These are phyloP conservation scores for Cervus canadensis DNA, from an alignment of 2,113 vertebrate genomes.

Conservation along the genomic window DNA sequence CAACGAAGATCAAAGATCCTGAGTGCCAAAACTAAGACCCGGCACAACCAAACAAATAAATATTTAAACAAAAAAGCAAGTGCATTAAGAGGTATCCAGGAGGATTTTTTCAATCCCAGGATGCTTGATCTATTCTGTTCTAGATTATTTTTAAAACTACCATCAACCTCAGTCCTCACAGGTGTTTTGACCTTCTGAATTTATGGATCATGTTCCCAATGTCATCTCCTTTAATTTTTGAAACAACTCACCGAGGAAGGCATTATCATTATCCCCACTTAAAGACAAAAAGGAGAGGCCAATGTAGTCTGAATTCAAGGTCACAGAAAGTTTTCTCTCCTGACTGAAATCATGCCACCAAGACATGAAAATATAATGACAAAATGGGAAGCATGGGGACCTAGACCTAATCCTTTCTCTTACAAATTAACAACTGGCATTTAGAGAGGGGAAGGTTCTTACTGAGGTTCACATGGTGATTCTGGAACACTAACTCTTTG, in stretches of 20 bases:
- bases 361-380: not conserved
- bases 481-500: not conserved
- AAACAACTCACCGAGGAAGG: not conserved
- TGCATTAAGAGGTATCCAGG: rapidly evolving
- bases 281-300: not conserved
- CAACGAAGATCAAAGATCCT: not conserved
- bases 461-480: not conserved
- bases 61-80: not conserved
- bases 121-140: not conserved
- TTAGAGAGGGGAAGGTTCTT: not conserved
- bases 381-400: not conserved
- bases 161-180: not conserved
- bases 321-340: not conserved
- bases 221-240: not conserved
- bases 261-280: not conserved
- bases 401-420: not conserved
- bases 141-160: not conserved
- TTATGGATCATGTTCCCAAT: not conserved
- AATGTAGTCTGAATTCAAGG: not conserved
- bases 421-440: not conserved
- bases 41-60: not conserved
- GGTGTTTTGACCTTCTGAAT: not conserved
- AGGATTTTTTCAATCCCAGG: not conserved
- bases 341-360: not conserved
- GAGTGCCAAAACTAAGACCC: not conserved